A percentile compares a stretch with the other conserved stretches of the same genome.
phyloP scores from a whole-genome alignment of 1,140 invertebrate species.

The Lepidotrigona ventralis region DNA sequence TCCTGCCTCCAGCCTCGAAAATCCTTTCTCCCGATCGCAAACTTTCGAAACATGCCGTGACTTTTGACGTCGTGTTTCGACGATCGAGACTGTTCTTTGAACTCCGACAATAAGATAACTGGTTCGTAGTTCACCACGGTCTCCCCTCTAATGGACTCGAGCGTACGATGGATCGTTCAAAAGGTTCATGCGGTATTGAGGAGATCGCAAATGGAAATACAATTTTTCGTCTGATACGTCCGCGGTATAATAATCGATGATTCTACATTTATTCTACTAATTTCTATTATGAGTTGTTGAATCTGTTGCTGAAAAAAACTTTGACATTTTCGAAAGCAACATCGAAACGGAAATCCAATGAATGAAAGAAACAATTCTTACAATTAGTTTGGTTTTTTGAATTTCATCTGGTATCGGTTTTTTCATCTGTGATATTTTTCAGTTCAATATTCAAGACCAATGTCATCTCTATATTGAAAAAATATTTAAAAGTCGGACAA shows the following conservation, averaged over 20 bases:
- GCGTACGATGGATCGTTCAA: not conserved
- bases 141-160: not conserved
- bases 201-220: not conserved
- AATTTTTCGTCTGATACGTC: not conserved
- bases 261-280: not conserved
- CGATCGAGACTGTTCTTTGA: constrained; percentile 10
- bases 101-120: constrained; percentile 31
- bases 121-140: constrained; percentile 9
- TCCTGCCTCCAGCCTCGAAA: not conserved
- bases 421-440: not conserved
- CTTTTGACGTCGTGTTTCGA: not conserved
- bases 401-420: not conserved
- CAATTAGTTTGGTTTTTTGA: not conserved
- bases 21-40: not conserved
- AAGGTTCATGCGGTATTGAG: constrained; percentile 35
- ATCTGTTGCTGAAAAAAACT: not conserved
- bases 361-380: not conserved
- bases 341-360: not conserved
- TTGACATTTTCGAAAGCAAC: not conserved
- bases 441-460: not conserved
- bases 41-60: not conserved
- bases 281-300: not conserved
- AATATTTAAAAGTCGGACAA: too few relatives aligned
- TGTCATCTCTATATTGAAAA: too few relatives aligned
- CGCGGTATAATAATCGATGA: not conserved